A percentile compares a stretch with the other conserved stretches of the same genome.
These are phyloP conservation scores for Caerostris extrusa DNA, from an alignment of 1,140 invertebrate genomes.

Conservation along the genomic window DNA sequence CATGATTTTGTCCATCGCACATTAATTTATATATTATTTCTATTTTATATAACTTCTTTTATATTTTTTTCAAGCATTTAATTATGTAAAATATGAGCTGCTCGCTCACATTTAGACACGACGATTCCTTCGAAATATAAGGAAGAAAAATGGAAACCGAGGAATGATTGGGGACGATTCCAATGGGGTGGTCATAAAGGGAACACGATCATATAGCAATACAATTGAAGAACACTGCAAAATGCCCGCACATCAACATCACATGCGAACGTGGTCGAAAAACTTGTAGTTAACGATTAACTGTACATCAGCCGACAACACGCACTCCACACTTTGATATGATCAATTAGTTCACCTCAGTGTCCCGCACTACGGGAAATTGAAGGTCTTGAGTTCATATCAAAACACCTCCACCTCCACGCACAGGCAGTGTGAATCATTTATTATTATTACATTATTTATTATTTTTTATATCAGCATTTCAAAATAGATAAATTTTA, in stretches of 20 bases:
- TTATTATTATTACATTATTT: conserved; percentile 16
- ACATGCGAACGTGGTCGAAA: background rate
- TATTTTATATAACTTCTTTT: background rate
- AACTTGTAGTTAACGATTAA: conserved; percentile 41
- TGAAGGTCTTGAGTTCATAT: conserved; percentile 68
- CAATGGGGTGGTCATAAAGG: conserved; percentile 38
- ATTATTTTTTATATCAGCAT: conserved; percentile 39
- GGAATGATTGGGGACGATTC: conserved; percentile 29
- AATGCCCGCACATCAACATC: conserved; percentile 30
- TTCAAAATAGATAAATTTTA: conserved; percentile 74
- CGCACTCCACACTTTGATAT: conserved; percentile 48
- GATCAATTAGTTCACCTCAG: conserved; percentile 55
- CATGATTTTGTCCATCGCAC: conserved; percentile 25
- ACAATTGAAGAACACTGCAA: conserved; percentile 63
- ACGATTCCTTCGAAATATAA: conserved; percentile 6
- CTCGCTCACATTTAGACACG: conserved; percentile 48
- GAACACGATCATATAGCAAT: conserved; percentile 62
- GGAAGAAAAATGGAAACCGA: conserved; percentile 1
- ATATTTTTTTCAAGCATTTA: conserved; percentile 28
- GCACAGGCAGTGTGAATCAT: conserved; percentile 57
- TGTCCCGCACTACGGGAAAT: background rate
- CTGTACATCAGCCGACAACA: background rate
- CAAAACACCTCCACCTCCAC: conserved; percentile 45
- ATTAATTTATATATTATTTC: conserved; percentile 2
- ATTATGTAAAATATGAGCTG: conserved; percentile 67